These are phyloP conservation scores for Eriosoma lanigerum DNA, from an alignment of 1,140 invertebrate genomes.

Conservation along the genomic window DNA sequence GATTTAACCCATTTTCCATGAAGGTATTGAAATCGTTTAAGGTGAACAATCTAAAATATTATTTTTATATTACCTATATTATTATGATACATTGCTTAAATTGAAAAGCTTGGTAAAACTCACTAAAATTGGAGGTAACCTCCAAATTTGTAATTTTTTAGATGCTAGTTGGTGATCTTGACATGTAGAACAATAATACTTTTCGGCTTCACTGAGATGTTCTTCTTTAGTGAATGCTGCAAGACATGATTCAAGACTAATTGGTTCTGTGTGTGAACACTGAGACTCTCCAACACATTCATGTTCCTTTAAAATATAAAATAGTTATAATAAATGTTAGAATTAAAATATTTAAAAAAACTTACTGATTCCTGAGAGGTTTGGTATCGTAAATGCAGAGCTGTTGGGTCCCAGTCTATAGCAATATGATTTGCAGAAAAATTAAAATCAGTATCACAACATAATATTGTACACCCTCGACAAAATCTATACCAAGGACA, in stretches of 20 bases:
- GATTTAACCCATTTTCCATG: constrained; percentile 91
- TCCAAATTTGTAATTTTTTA: constrained; percentile 88
- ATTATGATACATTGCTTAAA: background rate
- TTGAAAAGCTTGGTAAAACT: constrained; percentile 55
- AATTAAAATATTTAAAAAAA: constrained; percentile 16
- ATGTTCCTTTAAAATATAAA: constrained; percentile 65
- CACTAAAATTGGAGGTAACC: constrained; percentile 81
- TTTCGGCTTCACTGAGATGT: constrained; percentile 73
- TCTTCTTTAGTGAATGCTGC: constrained; percentile 84
- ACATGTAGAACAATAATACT: constrained; percentile 82
- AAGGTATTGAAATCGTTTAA: constrained; percentile 86
- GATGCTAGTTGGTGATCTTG: constrained; percentile 78
- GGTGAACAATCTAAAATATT: constrained; percentile 74
- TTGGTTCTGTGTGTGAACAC: constrained; percentile 72
- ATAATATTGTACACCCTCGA: constrained; percentile 77
- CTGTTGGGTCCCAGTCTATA: constrained; percentile 88
- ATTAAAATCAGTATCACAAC: constrained; percentile 64
- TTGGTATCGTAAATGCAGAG: constrained; percentile 84
- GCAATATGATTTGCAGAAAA: constrained; percentile 64
- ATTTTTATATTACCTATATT: background rate
- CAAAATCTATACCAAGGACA: constrained; percentile 87
- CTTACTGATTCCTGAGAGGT: constrained; percentile 74
- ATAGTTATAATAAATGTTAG: background rate
- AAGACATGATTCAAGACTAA: constrained; percentile 77
- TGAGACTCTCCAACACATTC: constrained; percentile 69